A percentile compares a stretch with the other conserved stretches of the same genome.
These are phyloP conservation scores for Nomia melanderi DNA, from an alignment of 1,140 invertebrate species.

Conservation along the genomic window DNA sequence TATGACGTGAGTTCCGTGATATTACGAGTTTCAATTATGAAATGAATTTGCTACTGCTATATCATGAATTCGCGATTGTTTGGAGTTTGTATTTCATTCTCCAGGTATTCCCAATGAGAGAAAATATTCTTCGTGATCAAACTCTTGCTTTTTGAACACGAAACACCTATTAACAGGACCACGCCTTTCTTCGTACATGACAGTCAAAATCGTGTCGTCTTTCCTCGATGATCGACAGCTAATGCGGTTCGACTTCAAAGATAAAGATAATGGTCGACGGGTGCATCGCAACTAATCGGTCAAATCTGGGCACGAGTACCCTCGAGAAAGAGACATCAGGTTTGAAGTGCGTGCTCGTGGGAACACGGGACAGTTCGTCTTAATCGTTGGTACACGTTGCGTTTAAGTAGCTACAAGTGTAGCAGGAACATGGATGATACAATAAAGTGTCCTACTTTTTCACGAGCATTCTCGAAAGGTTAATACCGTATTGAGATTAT, in stretches of 20 bases:
- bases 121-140: no score
- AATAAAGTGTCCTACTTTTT: slow-evolving; percentile 29
- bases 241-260: background rate
- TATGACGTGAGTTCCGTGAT: no score
- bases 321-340: slow-evolving; percentile 12
- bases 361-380: slow-evolving; percentile 26
- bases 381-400: slow-evolving; percentile 19
- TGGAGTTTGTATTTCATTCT: no score
- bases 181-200: background rate
- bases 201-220: background rate
- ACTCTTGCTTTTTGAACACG: no score
- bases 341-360: slow-evolving; percentile 23
- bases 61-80: no score
- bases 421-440: slow-evolving; percentile 5
- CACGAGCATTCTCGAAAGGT: background rate
- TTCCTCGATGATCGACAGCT: background rate
- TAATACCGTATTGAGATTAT: background rate
- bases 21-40: no score
- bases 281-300: slow-evolving; percentile 21
- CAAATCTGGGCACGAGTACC: slow-evolving; percentile 35
- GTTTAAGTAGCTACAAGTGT: slow-evolving; percentile 35
- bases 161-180: no score
- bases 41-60: no score
- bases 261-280: background rate
- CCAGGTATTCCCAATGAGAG: no score